Percentiles rank a stretch among this genome's conserved stretches.
These are phyloP conservation scores for Gadus chalcogrammus DNA, from an alignment of 2,113 vertebrate genomes.

Conservation along the genomic window DNA sequence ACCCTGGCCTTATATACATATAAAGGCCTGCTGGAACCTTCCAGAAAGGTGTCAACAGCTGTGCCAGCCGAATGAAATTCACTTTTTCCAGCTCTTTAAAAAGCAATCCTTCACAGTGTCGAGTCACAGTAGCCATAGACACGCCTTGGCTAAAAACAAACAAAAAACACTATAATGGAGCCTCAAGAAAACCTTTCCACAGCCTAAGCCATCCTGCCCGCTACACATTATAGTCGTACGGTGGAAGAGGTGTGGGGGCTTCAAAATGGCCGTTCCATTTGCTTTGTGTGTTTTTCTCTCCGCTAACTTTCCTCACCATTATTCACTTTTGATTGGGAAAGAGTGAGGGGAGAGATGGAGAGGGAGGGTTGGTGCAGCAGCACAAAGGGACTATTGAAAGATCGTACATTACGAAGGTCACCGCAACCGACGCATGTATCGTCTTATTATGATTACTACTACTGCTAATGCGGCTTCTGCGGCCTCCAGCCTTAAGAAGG, in stretches of 20 bases:
- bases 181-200: no score
- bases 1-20: no score
- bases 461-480: background rate
- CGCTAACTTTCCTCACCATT: slow-evolving; percentile 8
- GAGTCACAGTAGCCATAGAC: no score
- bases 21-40: background rate
- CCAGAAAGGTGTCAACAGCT: background rate
- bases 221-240: no score
- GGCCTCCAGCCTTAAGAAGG: slow-evolving; percentile 55
- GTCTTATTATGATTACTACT: slow-evolving; percentile 56
- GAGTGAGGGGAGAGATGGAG: background rate
- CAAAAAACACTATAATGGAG: no score
- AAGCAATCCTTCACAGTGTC: no score
- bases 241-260: no score
- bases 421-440: slow-evolving; percentile 53
- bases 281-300: slow-evolving; percentile 15
- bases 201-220: no score
- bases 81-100: no score
- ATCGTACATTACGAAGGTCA: slow-evolving; percentile 55
- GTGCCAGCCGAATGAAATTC: background rate
- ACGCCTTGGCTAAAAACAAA: no score
- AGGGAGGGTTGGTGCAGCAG: slow-evolving; percentile 12
- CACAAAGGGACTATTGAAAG: slow-evolving; percentile 65
- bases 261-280: no score
- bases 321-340: slow-evolving; percentile 36